Conservation (phyloP, 1,140 invertebrate species). For the Dendrolimus punctatus region DNA sequence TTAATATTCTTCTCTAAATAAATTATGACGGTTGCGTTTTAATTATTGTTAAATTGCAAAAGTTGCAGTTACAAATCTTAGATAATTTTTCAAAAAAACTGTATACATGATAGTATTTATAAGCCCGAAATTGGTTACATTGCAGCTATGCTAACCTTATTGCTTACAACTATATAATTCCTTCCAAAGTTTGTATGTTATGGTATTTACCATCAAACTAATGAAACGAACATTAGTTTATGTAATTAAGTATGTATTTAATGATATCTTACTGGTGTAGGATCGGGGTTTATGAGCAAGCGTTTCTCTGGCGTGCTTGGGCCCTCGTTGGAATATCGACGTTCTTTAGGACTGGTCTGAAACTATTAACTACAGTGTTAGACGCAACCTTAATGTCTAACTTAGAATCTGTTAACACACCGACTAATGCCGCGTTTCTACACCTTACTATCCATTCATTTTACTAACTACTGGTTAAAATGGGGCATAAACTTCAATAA, state of each 20-base stretch:
- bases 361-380: constrained; percentile 56
- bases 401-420: not conserved
- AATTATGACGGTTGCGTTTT: not conserved
- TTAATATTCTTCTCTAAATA: constrained; percentile 18
- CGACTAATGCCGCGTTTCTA: too few species aligned
- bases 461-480: too few species aligned
- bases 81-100: too few species aligned
- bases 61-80: not conserved
- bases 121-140: too few species aligned
- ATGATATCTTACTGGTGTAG: constrained; percentile 63
- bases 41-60: not conserved
- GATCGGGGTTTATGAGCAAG: constrained; percentile 68
- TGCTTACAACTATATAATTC: too few species aligned
- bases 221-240: too few species aligned
- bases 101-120: too few species aligned
- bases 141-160: too few species aligned
- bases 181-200: too few species aligned
- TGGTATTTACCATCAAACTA: too few species aligned
- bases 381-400: constrained; percentile 1
- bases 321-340: constrained; percentile 58
- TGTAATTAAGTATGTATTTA: not conserved
- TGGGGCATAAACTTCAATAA: too few species aligned
- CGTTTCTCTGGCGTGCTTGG: constrained; percentile 65
- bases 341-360: constrained; percentile 66
- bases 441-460: too few species aligned